Base-by-base conservation (phyloP, 2,888 invertebrate genomes). In the Pantelozetes paolii region DNA sequence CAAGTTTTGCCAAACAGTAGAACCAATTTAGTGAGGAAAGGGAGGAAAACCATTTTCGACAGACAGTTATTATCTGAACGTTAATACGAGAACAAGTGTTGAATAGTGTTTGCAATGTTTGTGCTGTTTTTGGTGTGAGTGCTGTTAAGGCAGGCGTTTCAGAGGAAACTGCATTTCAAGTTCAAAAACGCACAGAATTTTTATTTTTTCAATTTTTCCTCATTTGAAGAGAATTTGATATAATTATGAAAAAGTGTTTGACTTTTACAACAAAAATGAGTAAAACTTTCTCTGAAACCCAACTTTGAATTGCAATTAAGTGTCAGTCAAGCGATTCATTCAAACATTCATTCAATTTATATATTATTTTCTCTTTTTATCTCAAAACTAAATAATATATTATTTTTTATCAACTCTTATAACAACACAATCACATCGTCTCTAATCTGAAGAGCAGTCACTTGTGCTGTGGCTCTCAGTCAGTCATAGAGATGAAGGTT, bases 21-120 rank as follows among this genome's bases (percentile, higher is more conserved):
- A 62, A 62, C n/a, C 59, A 62, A 67, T 42, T 40, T 40, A 67
- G 40, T 40, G 23, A 36, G 40, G 42, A 67, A 67, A 36, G 40
- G 40, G 32, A 64, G 32, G 32, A 62, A 62, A 30, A 67, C 15
- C 67, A 62, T 62, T 62, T 13, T 3, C 20, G 62, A 62, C 62
- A 62, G 62, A 32, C 32, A 62, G 62, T 62, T 30, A 62, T 62
- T 62, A 62, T 32, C 62, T 62, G n/a, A 62, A 62, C 62, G 62
- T 62, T 62, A 30, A 62, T 62, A 28, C 32, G 32, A 36, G n/a
- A 36, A 62, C 62, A 62, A 62, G 62, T 62, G 62, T 32, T 23
- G 8, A 54, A 23, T 6, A 54, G 54, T 26, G 54, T 54, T 23
- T 54, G 54, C 26, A n/a, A 9, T 54, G 23, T 26, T 2, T 54